Percentiles rank a stretch among this genome's conserved stretches.
Conservation (phyloP, 2,113 vertebrate species). For the Pogona vitticeps region DNA sequence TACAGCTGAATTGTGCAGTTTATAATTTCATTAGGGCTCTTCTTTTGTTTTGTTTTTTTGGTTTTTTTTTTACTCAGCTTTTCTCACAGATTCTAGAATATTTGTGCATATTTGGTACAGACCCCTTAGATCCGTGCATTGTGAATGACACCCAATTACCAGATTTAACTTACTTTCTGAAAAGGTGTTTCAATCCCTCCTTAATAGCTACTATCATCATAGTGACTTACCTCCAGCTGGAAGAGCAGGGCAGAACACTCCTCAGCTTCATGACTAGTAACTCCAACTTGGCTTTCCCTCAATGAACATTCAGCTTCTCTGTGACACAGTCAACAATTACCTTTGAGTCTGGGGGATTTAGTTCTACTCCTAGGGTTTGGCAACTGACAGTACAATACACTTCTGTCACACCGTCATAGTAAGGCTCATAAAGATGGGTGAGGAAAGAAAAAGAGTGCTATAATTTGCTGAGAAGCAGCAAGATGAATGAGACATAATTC, state of each 20-base stretch:
- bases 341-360: not conserved
- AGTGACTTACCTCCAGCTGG: constrained; percentile 28
- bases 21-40: constrained; percentile 22
- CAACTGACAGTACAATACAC: not conserved
- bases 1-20: constrained; percentile 13
- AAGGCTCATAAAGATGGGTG: constrained; percentile 9
- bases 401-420: not conserved
- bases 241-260: constrained; percentile 47
- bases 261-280: constrained; percentile 50
- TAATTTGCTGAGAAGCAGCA: not conserved
- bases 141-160: constrained; percentile 20
- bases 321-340: not conserved
- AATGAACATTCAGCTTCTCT: constrained; percentile 35
- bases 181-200: constrained; percentile 33
- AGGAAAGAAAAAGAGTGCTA: constrained; percentile 5
- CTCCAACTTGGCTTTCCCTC: not conserved
- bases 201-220: constrained; percentile 41
- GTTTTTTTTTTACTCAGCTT: too few relatives aligned
- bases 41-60: constrained; percentile 38
- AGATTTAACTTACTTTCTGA: constrained; percentile 27
- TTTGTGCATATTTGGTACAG: not conserved
- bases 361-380: not conserved
- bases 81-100: not conserved
- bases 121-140: constrained; percentile 20
- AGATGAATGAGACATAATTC: constrained; percentile 16